Percentiles rank a stretch among this genome's conserved stretches.
Evolutionary conservation across 1,140 invertebrate genomes (phyloP).

Genomic region (Listronotus oregonensis): DNA sequence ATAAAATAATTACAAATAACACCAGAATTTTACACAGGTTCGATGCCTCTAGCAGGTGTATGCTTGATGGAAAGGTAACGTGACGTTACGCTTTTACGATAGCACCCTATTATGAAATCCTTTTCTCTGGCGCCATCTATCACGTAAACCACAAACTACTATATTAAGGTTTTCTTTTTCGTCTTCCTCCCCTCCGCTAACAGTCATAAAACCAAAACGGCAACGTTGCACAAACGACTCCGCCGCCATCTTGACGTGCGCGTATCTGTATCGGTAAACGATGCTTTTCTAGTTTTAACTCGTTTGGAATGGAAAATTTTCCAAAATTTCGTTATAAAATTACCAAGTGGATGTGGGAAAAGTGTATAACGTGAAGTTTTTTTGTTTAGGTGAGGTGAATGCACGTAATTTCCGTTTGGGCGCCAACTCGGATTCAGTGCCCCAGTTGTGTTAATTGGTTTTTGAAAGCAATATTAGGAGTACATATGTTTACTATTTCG

Average conservation of each 20-base stretch:
- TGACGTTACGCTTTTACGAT: too few relatives aligned
- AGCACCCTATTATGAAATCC: too few relatives aligned
- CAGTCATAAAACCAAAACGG: too few relatives aligned
- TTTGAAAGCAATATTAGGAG: too few relatives aligned
- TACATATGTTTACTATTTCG: background rate
- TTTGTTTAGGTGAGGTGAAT: slow-evolving; percentile 7
- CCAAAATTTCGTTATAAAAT: slow-evolving; percentile 5
- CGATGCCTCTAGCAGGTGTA: too few relatives aligned
- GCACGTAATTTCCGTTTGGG: slow-evolving; percentile 8
- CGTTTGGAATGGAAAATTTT: slow-evolving; percentile 26
- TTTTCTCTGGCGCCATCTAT: too few relatives aligned
- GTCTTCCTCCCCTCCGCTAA: too few relatives aligned
- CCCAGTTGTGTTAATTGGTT: slow-evolving; percentile 7
- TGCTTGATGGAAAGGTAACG: too few relatives aligned
- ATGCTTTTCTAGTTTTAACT: slow-evolving; percentile 25
- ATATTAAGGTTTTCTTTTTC: too few relatives aligned
- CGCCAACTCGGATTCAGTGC: slow-evolving; percentile 21
- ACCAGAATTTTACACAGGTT: too few relatives aligned
- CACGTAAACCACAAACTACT: too few relatives aligned
- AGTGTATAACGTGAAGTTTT: slow-evolving; percentile 17
- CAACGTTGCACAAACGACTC: slow-evolving; percentile 7
- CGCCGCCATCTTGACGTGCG: slow-evolving; percentile 27
- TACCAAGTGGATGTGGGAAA: slow-evolving; percentile 4
- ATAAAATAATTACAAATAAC: too few relatives aligned
- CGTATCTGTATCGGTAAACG: slow-evolving; percentile 3